Evolutionary conservation across 2,113 vertebrate genomes (phyloP), one percentile per base, ranked within the genome.

Genomic region (Rhea americana): DNA sequence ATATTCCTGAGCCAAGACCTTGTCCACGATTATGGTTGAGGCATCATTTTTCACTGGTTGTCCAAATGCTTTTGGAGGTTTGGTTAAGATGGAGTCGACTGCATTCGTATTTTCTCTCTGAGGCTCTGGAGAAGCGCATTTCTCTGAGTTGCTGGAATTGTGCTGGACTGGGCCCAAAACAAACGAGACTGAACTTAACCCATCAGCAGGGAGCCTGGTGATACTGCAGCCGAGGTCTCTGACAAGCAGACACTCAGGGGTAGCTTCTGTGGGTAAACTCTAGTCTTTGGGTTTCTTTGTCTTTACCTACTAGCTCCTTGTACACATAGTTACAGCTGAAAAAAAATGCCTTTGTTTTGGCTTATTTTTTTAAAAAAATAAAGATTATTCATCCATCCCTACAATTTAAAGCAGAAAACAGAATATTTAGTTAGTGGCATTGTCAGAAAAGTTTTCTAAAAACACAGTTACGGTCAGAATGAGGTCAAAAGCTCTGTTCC

Each of bases 111-210:
- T 90, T 93, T 86, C 48, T 92, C 83, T 87, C 66, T 0, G 24
- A 61, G 80, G 67, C 91, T 91, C 53, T 2, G 89, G 91, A 93
- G 91, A 41, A 87, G 86, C 62, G 56, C 39, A 91, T 56, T 93
- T 91, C 70, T 90, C 77, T 9, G 62, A 74, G 70, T 58, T 91
- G 86, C 83, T 95, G 88, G 50, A 93, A 83, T 74, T 3, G 2
- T 74, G 65, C 76, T 96, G 92, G 93, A 93, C 32, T n/a, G 28
- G 55, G 22, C 77, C 86, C 95, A 96, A 96, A 93, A 79, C 12
- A 96, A 96, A 94, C 84, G 77, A 76, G 81, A 73, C n/a, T 81
- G 77, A 90, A 76, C 25, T 94, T 92, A 94, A 96, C 93, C 88
- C 92, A 73, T 72, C 91, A 91, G 77, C 32, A 1, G 89, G 96